phyloP scores from a whole-genome alignment of 2,797 vertebrate species.

The Anolis apletophallus region DNA sequence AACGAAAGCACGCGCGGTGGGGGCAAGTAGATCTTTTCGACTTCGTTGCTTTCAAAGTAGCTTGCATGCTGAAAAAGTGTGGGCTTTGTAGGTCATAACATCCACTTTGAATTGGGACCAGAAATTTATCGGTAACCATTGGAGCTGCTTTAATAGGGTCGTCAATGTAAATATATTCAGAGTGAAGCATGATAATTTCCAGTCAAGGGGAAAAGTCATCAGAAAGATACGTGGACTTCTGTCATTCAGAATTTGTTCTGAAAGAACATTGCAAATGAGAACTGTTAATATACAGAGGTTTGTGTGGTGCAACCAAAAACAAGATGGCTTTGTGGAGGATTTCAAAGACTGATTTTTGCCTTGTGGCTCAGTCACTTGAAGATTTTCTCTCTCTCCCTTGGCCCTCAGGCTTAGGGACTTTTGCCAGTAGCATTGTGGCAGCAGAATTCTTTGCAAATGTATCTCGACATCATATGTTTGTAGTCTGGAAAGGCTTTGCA shows the following conservation, averaged over 20 bases:
- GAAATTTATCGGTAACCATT: no score
- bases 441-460: neutral
- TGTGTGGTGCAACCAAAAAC: neutral
- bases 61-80: no score
- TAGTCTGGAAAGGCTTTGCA: slow-evolving; percentile 55
- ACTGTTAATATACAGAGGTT: neutral
- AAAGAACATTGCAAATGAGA: neutral
- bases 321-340: neutral
- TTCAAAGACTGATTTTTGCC: neutral
- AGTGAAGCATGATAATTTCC: neutral
- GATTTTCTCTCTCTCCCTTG: no score
- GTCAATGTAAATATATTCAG: neutral
- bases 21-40: no score
- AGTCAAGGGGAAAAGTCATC: neutral
- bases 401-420: neutral
- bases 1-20: no score
- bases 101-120: no score
- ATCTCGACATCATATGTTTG: neutral
- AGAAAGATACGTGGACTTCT: neutral
- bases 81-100: no score
- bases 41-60: no score
- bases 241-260: neutral
- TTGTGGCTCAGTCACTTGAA: neutral
- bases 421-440: neutral
- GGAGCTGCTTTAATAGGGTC: no score